Evolutionary conservation across 1,140 invertebrate genomes (phyloP), one percentile per base, ranked within the genome.

Genomic region (Atta cephalotes): DNA sequence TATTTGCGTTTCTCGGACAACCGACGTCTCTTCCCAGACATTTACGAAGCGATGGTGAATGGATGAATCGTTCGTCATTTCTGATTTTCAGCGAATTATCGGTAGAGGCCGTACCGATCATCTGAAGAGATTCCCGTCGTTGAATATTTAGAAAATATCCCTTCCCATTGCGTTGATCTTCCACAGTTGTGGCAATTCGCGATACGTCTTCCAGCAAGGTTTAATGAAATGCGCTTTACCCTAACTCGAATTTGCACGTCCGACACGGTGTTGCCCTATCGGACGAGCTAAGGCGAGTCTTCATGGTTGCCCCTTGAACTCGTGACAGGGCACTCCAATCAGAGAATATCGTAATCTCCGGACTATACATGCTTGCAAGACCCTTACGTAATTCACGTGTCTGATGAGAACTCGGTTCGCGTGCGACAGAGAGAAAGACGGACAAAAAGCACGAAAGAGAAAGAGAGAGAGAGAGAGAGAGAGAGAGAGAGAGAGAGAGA

Each of bases 341-440:
- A 79, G 53, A 91, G 90, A 91, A 91, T 91, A 91, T 91, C 90
- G 89, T 90, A 91, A 91, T 91, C 90, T 90, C 82, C 77, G 89
- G 76, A 88, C 88, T 77, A 65, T 88, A 82, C 82, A 79, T 78
- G 86, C 72, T 76, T 65, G 68, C 88, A 88, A 31, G 49, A 53
- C 81, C 88, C 88, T 91, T 91, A 91, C 87, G 90, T 91, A 91
- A 91, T 91, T 91, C 90, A 91, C 90, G 89, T 91, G 89, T 91
- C 90, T 85, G 87, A 60, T 74, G 76, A 84, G 86, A 81, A 62
- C 56, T 70, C 56, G 79, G 74, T 74, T 91, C 85, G 90, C 89
- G 90, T 89, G 90, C 70, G 51, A 85, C 70, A 80, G 81, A 79
- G 72, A 81, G 53, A 71, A 66, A 79, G 56, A 56, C 18, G 21